phyloP scores from a whole-genome alignment of 92 coral and sea anemone species.

The Umimayanthus chanpuru region DNA sequence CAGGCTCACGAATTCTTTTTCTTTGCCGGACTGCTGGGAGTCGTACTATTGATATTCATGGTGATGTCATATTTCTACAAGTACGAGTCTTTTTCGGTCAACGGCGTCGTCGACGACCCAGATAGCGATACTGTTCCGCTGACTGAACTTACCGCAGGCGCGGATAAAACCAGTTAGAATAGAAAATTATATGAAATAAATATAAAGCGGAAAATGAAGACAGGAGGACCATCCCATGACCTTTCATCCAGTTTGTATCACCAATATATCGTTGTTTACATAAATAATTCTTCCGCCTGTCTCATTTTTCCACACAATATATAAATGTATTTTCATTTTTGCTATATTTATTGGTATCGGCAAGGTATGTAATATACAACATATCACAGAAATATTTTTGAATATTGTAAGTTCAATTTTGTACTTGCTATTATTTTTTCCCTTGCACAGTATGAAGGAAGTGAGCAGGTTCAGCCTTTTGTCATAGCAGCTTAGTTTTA shows the following conservation, averaged over 20 bases:
- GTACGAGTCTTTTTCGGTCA: constrained; percentile 77
- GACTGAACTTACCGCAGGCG: constrained; percentile 38
- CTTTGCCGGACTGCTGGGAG: constrained; percentile 86
- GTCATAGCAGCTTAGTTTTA: background rate
- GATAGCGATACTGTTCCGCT: constrained; percentile 54
- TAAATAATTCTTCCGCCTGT: background rate
- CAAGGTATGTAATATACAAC: background rate
- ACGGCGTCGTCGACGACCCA: constrained; percentile 53
- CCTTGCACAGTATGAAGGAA: no score
- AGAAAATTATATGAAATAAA: background rate
- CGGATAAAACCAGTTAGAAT: background rate
- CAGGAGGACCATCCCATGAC: background rate
- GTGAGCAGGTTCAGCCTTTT: background rate
- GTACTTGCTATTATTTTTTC: background rate
- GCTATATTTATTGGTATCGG: background rate
- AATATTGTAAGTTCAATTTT: background rate
- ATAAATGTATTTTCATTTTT: background rate
- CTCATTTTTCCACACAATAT: background rate
- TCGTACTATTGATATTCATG: constrained; percentile 76
- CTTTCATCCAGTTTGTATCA: background rate
- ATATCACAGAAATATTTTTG: constrained; percentile 5
- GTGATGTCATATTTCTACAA: constrained; percentile 91
- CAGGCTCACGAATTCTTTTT: constrained; percentile 96
- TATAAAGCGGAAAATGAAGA: background rate
- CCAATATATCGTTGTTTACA: background rate